Conservation (phyloP, 2,888 invertebrate genomes). For the Scaptomyza caliginosa region DNA sequence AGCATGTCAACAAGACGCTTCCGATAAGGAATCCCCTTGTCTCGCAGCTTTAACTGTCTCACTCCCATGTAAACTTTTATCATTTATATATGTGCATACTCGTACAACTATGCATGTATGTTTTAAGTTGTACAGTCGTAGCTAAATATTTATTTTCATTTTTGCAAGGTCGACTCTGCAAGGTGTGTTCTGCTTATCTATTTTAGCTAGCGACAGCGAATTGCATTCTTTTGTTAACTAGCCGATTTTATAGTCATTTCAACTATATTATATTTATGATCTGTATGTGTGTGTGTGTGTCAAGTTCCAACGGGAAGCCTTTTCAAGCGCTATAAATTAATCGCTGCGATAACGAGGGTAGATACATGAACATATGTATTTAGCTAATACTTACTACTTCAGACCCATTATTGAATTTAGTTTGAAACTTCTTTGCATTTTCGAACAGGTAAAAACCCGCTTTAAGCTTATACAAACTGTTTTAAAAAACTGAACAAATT, state of each 20-base stretch:
- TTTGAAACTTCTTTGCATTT: background rate
- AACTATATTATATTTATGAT: background rate
- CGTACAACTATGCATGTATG: background rate
- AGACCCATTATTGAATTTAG: background rate
- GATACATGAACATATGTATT: too few relatives aligned
- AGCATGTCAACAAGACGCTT: slow-evolving; percentile 59
- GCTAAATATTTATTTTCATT: slow-evolving; percentile 4
- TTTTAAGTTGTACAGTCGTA: background rate
- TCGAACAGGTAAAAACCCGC: too few relatives aligned
- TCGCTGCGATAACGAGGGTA: background rate
- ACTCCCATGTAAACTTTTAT: slow-evolving; percentile 6
- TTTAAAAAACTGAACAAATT: too few relatives aligned
- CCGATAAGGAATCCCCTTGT: slow-evolving; percentile 40
- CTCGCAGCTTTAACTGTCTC: slow-evolving; percentile 20
- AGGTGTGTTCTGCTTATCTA: slow-evolving; percentile 19
- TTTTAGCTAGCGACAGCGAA: background rate
- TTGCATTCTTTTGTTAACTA: background rate
- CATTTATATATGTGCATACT: background rate
- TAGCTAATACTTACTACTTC: background rate
- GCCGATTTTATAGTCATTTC: background rate
- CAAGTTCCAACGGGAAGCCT: background rate
- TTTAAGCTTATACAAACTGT: too few relatives aligned
- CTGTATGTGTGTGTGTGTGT: background rate
- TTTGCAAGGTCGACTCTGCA: background rate
- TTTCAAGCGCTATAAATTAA: too few relatives aligned